Conservation (phyloP, 2,113 vertebrate species). For the Empidonax alnorum region DNA sequence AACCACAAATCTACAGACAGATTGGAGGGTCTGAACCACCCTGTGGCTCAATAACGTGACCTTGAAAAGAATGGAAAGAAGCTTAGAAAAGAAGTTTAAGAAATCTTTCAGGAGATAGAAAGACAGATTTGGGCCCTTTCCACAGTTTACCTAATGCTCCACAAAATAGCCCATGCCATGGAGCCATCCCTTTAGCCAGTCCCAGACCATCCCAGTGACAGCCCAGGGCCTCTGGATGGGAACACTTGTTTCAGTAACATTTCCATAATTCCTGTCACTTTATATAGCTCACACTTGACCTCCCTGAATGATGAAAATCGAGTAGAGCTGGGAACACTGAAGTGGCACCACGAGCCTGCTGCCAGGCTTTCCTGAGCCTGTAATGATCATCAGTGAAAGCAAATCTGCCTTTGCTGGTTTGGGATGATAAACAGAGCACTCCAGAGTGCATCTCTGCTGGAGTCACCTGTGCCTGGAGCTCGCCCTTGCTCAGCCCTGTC, state of each 20-base stretch:
- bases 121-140: not conserved
- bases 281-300: conserved; percentile 16
- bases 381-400: not conserved
- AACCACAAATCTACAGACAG: not conserved
- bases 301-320: not conserved
- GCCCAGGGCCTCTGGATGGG: not conserved
- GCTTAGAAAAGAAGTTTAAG: not conserved
- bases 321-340: not conserved
- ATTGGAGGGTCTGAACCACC: not conserved
- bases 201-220: not conserved
- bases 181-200: not conserved
- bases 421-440: not conserved
- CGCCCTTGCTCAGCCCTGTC: not conserved
- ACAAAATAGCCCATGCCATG: not conserved
- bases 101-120: not conserved
- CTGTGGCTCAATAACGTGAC: not conserved
- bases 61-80: not conserved
- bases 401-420: not conserved
- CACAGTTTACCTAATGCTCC: not conserved
- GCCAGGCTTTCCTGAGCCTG: not conserved
- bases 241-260: not conserved
- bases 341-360: not conserved
- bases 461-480: not conserved
- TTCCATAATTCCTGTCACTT: not conserved
- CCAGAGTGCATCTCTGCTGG: not conserved